Evolutionary conservation across 2,888 invertebrate species (phyloP), one percentile per base, ranked within the genome.

Genomic region (Stratiomys singularior): DNA sequence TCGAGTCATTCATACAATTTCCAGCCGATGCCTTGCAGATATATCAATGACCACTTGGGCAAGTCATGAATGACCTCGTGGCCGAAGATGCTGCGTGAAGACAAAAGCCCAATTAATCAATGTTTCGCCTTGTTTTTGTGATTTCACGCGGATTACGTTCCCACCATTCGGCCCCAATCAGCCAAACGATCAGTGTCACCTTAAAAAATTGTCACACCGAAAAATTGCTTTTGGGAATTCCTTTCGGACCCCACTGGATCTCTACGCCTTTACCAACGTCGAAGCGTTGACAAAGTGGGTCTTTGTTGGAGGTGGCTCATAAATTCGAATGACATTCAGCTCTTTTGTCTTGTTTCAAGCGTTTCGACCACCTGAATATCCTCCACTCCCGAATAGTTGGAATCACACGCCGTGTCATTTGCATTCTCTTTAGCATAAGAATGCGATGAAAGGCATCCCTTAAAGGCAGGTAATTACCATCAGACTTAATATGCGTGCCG

Each of bases 41-140:
- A 23, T 7, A 67, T 37, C 15, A 44, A 44, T 46, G 56, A 4
- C 56, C 56, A 72, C 18, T 46, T 69, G 69, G 69, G 5, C 47
- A 25, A 30, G 56, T 28, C 74, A 58, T 58, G 60, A 60, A 74
- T 60, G 60, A 74, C 74, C 58, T 15, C 44, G 11, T 27, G 7
- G n/a, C 56, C 21, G 74, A 74, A 74, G 63, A 76, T 23, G 47
- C 63, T 60, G 77, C 77, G 83, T 82, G 81, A 82, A 82, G 82
- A 82, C 82, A 82, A 81, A 82, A 82, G 82, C 81, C 82, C 83
- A 83, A 83, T 83, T 83, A 83, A 83, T 83, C 83, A 83, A 83
- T 82, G 83, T 80, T 82, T 81, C 82, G 83, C 82, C 82, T 82
- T 47, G 63, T 27, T 64, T 76, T 76, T 76, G 76, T 76, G 76